A percentile compares a stretch with the other conserved stretches of the same genome.
These are phyloP conservation scores for Ivindomyrus marchei DNA, from an alignment of 2,113 vertebrate genomes.

Conservation along the genomic window DNA sequence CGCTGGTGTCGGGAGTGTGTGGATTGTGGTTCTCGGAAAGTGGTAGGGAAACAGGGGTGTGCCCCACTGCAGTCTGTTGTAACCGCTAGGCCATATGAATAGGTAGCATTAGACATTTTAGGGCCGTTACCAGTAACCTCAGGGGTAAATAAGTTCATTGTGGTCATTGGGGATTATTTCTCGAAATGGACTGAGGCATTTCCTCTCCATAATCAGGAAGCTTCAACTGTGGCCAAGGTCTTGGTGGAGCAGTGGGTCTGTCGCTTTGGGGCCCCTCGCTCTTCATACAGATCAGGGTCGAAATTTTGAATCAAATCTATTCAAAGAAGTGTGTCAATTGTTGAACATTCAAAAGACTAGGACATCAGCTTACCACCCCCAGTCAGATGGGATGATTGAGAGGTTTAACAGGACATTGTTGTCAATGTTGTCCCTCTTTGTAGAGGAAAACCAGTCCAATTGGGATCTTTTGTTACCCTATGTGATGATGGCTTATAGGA, in stretches of 20 bases:
- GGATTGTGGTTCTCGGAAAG: background rate
- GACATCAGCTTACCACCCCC: background rate
- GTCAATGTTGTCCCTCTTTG: background rate
- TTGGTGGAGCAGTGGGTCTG: background rate
- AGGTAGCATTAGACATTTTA: background rate
- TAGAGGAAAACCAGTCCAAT: background rate
- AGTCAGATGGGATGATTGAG: background rate
- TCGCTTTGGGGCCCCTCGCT: background rate
- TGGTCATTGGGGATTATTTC: background rate
- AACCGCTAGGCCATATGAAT: background rate
- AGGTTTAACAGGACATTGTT: background rate
- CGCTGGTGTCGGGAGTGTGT: background rate
- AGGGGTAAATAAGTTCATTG: background rate
- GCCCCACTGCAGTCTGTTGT: background rate
- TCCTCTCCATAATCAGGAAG: conserved; percentile 1
- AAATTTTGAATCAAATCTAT: background rate
- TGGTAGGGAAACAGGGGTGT: background rate
- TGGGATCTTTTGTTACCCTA: background rate
- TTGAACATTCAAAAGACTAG: background rate
- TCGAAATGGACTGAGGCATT: conserved; percentile 12
- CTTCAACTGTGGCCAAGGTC: background rate
- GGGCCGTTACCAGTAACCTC: background rate
- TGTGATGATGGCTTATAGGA: conserved; percentile 3
- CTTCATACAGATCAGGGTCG: background rate
- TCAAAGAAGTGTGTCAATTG: background rate